phyloP scores from a whole-genome alignment of 2,113 vertebrate genomes.

The Ciconia maguari region DNA sequence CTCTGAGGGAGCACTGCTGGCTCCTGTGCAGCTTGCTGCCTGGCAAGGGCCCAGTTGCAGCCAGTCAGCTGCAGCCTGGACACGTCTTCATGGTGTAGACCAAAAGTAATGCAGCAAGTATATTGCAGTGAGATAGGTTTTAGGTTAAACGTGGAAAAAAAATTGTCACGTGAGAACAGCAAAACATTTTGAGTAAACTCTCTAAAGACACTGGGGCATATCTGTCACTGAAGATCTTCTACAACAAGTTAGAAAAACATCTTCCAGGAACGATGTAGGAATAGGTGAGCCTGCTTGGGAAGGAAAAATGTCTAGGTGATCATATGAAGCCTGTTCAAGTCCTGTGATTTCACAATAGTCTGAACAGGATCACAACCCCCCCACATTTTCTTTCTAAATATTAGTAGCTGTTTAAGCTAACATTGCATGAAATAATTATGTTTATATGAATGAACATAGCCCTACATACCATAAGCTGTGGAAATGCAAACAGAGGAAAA shows the following conservation, averaged over 20 bases:
- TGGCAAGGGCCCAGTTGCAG: background rate
- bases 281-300: background rate
- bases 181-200: background rate
- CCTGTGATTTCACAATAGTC: background rate
- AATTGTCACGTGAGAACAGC: background rate
- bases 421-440: background rate
- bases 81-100: background rate
- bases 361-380: background rate
- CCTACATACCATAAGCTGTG: background rate
- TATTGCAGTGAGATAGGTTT: background rate
- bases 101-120: accelerated
- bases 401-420: background rate
- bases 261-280: background rate
- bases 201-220: background rate
- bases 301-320: background rate
- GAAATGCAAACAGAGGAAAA: background rate
- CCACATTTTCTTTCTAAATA: background rate
- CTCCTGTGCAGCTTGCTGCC: background rate
- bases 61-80: background rate
- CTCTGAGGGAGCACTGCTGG: background rate
- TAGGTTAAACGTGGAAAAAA: background rate
- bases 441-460: background rate
- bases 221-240: background rate
- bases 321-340: background rate
- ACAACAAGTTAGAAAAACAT: background rate